Percentiles rank a stretch among this genome's conserved stretches.
Conservation (phyloP, 1,140 invertebrate species). For the Colletes latitarsis region DNA sequence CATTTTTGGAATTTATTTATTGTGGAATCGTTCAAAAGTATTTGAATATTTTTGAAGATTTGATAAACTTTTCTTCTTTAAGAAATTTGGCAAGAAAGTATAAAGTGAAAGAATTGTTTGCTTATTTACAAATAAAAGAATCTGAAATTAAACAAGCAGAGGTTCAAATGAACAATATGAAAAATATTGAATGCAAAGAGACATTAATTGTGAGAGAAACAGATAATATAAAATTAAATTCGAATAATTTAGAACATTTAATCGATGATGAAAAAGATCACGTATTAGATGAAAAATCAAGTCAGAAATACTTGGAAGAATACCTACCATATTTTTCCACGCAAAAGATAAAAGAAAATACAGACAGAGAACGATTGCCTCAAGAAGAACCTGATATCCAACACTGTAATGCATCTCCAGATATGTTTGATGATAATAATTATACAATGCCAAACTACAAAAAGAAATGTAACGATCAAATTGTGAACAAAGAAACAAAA, state of each 20-base stretch:
- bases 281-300: neutral
- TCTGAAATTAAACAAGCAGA: constrained; percentile 12
- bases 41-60: constrained; percentile 55
- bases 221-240: constrained; percentile 5
- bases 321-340: neutral
- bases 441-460: neutral
- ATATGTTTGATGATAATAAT: constrained; percentile 57
- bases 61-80: constrained; percentile 52
- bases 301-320: neutral
- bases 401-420: constrained; percentile 45
- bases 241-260: constrained; percentile 1
- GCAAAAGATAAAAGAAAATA: neutral
- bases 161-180: constrained; percentile 1
- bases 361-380: neutral
- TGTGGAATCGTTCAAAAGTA: constrained; percentile 71
- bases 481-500: neutral
- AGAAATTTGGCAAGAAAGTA: constrained; percentile 71
- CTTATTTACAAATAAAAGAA: constrained; percentile 62
- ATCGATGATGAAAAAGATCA: neutral
- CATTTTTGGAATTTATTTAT: constrained; percentile 79
- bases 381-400: neutral
- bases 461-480: neutral
- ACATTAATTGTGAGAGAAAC: neutral
- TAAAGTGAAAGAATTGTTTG: constrained; percentile 65
- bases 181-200: neutral